phyloP scores from a whole-genome alignment of 2,888 invertebrate species.

The Drosophila ezoana region DNA sequence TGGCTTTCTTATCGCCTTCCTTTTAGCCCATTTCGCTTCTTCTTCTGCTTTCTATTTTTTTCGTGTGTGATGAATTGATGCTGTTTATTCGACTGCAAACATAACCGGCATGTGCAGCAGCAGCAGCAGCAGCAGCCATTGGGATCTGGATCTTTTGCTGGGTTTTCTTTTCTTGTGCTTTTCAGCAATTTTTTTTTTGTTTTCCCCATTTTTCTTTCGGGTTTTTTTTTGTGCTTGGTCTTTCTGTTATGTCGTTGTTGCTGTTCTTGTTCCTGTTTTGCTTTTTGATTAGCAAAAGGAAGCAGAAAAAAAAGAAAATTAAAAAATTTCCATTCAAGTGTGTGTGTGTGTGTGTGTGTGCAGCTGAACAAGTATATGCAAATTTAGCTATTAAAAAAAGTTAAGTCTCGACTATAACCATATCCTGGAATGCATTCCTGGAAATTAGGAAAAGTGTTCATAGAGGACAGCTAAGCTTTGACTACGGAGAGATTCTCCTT shows the following conservation, averaged over 20 bases:
- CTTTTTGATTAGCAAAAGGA: constrained; percentile 74
- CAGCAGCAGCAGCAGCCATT: constrained; percentile 21
- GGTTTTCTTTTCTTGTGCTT: constrained; percentile 25
- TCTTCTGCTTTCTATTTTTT: constrained; percentile 5
- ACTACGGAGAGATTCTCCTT: background rate
- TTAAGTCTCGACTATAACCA: background rate
- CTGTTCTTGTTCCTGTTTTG: constrained; percentile 60
- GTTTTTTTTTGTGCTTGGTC: constrained; percentile 8
- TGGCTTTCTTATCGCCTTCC: constrained; percentile 18
- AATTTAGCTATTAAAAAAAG: background rate
- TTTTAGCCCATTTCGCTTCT: constrained; percentile 18
- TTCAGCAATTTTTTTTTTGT: constrained; percentile 10
- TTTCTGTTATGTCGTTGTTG: constrained; percentile 11
- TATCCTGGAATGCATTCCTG: constrained; percentile 14
- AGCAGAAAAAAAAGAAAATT: constrained; percentile 49
- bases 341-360: constrained; percentile 33
- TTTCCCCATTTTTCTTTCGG: constrained; percentile 1
- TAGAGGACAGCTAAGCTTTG: no score
- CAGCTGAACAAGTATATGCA: constrained; percentile 40
- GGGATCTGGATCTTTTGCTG: constrained; percentile 47
- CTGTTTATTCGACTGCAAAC: constrained; percentile 80
- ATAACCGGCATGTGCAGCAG: constrained; percentile 62
- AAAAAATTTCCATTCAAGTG: constrained; percentile 44
- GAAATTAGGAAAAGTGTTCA: background rate
- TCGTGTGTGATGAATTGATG: constrained; percentile 76